phyloP scores from a whole-genome alignment of 2,113 vertebrate genomes.

The Calyptomena viridis region DNA sequence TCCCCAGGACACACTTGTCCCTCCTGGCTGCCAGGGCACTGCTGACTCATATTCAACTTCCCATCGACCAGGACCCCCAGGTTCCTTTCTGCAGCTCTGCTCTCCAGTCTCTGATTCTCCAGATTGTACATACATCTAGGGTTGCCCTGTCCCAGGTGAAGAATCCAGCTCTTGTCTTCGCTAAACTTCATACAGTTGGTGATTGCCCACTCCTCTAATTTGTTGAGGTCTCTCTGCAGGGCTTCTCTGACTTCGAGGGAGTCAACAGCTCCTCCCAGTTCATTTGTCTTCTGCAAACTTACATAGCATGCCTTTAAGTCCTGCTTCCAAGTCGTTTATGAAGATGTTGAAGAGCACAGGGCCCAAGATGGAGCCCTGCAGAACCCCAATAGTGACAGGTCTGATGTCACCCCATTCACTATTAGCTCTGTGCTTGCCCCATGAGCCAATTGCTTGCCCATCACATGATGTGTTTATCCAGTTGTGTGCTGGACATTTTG shows the following conservation, averaged over 20 bases:
- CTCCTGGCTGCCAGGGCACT: background rate
- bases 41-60: background rate
- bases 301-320: background rate
- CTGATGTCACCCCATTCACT: background rate
- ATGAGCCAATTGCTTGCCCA: background rate
- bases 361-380: background rate
- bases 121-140: background rate
- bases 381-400: background rate
- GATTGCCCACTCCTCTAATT: too few species aligned
- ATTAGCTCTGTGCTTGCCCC: background rate
- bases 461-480: background rate
- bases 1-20: too few species aligned
- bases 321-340: background rate
- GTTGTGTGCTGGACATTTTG: background rate
- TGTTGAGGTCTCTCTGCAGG: too few species aligned
- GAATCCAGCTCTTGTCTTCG: background rate
- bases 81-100: background rate
- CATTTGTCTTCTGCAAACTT: background rate
- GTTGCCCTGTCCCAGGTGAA: background rate
- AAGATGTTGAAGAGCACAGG: background rate
- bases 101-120: background rate
- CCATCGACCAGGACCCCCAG: background rate
- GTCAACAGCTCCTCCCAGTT: background rate
- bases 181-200: background rate
- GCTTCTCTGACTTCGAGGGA: background rate